Base-by-base conservation (phyloP, 2,797 vertebrate genomes). In the Garrulus glandarius region DNA sequence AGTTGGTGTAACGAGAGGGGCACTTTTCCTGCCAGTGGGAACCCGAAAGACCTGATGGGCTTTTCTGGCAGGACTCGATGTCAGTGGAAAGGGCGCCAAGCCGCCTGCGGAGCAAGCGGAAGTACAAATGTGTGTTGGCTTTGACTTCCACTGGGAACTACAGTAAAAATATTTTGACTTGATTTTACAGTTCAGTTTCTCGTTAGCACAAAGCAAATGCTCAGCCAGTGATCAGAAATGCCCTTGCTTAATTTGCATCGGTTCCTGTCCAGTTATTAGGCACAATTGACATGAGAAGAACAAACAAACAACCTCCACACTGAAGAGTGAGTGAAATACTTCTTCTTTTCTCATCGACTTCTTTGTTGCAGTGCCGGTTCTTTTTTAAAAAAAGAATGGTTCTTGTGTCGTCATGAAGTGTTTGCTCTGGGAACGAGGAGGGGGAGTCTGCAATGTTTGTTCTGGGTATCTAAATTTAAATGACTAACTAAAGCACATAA, bases 131-230 rank as follows among this genome's bases (percentile, higher is more conserved):
- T 61, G 55, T 16, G 0, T 41, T 43, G 87, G 65, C 92, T 83
- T 72, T 81, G 85, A 80, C 69, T 96, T 93, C 92, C 79, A 93
- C 82, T 49, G 77, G n/a, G 61, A 93, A 61, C 36, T 43, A 81
- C 4, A 13, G 88, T 41, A 93, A 97, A 95, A 94, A 87, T 65
- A 87, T 93, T 96, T 96, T 97, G 57, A 93, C 87, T 96, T 94
- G 91, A 87, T 81, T 97, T 95, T 96, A 69, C 84, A 89, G 74
- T 79, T 87, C n/a, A 84, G 60, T 80, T 71, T 88, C 61, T 92
- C 8, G 8, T 91, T 37, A 71, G 89, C 68, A 67, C 32, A 65
- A 34, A 81, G 46, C 2, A 5, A 95, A 57, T 3, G 1, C 84
- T 94, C 93, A 22, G 96, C 81, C 60, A 93, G 94, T 67, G 84